Evolutionary conservation across 1,140 invertebrate genomes (phyloP).

Genomic region (Zaprionus lachaisei): DNA sequence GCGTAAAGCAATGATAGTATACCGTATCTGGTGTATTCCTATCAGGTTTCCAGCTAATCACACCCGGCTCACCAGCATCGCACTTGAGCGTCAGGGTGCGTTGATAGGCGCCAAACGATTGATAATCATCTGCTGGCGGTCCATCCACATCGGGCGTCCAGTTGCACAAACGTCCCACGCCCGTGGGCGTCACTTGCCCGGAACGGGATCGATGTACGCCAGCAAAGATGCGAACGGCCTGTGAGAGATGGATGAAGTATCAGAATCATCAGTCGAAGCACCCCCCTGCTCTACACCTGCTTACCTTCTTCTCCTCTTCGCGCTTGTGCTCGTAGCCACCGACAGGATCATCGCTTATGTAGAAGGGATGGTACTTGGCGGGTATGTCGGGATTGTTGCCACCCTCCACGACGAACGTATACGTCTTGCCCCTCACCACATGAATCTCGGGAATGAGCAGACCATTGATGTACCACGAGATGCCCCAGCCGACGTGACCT

Average conservation of each 20-base stretch:
- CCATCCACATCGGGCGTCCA: constrained; percentile 91
- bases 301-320: constrained; percentile 92
- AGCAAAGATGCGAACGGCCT: constrained; percentile 93
- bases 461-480: constrained; percentile 97
- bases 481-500: constrained; percentile 97
- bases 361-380: constrained; percentile 96
- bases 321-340: constrained; percentile 95
- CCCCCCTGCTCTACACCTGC: neutral
- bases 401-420: constrained; percentile 96
- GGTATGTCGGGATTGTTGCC: constrained; percentile 91
- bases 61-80: constrained; percentile 92
- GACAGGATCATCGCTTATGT: constrained; percentile 96
- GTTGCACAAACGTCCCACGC: constrained; percentile 92
- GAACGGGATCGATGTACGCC: constrained; percentile 89
- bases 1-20: constrained; percentile 97
- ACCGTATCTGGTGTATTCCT: constrained; percentile 94
- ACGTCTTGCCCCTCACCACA: constrained; percentile 94
- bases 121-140: constrained; percentile 91
- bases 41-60: constrained; percentile 95
- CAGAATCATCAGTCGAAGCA: neutral
- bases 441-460: constrained; percentile 96
- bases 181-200: constrained; percentile 89
- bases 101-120: constrained; percentile 95
- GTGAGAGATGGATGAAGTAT: constrained; percentile 23
- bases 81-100: constrained; percentile 92